A percentile compares a stretch with the other conserved stretches of the same genome.
Evolutionary conservation across 2,888 invertebrate species (phyloP).

Genomic region (Esperia sulphurella): DNA sequence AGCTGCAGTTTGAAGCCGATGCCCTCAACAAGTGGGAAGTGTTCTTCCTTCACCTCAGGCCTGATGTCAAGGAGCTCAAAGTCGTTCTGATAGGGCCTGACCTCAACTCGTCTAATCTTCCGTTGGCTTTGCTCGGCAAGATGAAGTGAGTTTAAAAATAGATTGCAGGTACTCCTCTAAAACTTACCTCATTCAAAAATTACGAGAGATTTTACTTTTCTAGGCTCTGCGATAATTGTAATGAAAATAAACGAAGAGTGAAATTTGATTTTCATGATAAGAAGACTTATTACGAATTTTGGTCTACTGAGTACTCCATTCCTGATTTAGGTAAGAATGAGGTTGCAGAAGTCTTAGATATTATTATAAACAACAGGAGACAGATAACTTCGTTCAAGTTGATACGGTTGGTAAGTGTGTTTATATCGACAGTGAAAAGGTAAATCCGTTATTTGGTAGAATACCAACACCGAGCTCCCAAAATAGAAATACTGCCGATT

Average conservation of each 20-base stretch:
- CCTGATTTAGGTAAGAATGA: constrained; percentile 77
- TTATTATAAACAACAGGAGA: no score
- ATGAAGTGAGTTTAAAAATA: constrained; percentile 59
- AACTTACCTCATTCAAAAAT: not conserved
- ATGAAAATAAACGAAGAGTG: constrained; percentile 65
- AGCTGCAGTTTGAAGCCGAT: constrained; percentile 85
- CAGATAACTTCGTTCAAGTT: no score
- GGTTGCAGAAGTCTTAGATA: no score
- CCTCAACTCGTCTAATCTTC: constrained; percentile 77
- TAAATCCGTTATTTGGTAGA: no score
- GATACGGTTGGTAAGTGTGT: no score
- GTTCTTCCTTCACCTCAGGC: constrained; percentile 82
- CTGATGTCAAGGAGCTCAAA: constrained; percentile 72
- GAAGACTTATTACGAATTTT: constrained; percentile 75
- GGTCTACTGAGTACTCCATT: constrained; percentile 56
- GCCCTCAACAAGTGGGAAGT: constrained; percentile 85
- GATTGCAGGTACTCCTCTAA: no score
- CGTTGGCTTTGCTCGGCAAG: constrained; percentile 76
- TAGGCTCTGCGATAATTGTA: constrained; percentile 78
- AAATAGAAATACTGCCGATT: no score
- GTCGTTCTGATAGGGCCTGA: constrained; percentile 84
- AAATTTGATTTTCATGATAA: constrained; percentile 76
- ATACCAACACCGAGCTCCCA: no score
- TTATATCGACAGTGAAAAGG: no score
- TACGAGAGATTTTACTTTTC: constrained; percentile 15